Base-by-base conservation (phyloP, 2,888 invertebrate genomes). In the Cheilosia vulpina region DNA sequence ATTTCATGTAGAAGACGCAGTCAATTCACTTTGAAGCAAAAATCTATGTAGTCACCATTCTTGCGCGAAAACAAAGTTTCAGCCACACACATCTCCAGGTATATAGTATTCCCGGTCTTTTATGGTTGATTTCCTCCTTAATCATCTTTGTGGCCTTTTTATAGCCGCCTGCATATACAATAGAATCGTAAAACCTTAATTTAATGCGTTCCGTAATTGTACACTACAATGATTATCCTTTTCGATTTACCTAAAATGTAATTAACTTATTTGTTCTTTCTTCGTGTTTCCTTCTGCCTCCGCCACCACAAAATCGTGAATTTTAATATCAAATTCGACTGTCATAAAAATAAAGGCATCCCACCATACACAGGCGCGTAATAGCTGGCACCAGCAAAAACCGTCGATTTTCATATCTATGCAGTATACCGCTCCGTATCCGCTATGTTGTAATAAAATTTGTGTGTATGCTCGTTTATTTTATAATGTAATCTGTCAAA, bases 401-500 rank as follows among this genome's bases (percentile, higher is more conserved):
- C 65, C 50, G 41, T 50, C 27, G 60, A 52, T 60, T 38, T 71
- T 58, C 50, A 71, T 15, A 71, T 41, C 24, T 13, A 17, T 19
- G 4, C 11, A 3, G 13, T 38, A 38, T 41, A 5, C 38, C 41
- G 2, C 47, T 31, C 19, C 27, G 0, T 45, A 15, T 45, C 27
- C 27, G 38, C 9, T 19, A 13, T 21, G 11, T 43, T 43, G 43
- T 60, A 60, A 60, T 60, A 38, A 38, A 60, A 60, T 60, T 60
- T 60, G 60, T 58, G 52, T 27, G 41, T 34, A 17, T 24, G 62
- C 68, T 78, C 69, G 69, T 62, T 84, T 80, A 80, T 84, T 79
- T 80, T 84, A 75, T 84, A 84, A 84, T 84, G 80, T 84, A 84
- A 84, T 84, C 84, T 84, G 84, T 84, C 84, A 84, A 79, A 84